Base-by-base conservation (phyloP, 35 echinoderm and acorn worm species). In the Eucidaris tribuloides region DNA sequence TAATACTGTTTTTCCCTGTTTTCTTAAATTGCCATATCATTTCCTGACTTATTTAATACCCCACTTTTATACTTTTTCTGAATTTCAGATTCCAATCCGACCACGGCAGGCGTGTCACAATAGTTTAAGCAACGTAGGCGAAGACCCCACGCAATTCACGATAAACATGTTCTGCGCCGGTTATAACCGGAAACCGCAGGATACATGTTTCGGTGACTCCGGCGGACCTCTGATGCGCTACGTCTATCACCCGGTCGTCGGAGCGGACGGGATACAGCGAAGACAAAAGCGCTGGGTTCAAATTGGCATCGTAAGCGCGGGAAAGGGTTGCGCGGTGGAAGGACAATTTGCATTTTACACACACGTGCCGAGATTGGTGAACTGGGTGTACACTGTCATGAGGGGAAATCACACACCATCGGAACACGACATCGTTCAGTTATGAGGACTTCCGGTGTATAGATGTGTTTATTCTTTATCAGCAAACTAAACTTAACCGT, bases 151-250 rank as follows among this genome's bases (percentile, higher is more conserved):
- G 23, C 94, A 92, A 58, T 97, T 93, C 35, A 93, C 94, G 1
- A 48, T 62, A 23, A 82, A 74, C 60, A 89, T 97, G 89, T 97
- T 97, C 55, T 97, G 94, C 39, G 94, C 94, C 7, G 94, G 94
- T 25, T 93, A 89, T 79, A 90, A 84, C 4, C 80, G 86, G 18
- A 89, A 89, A 43, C 80, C 39, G 19, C 43, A 58, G 34, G 94
- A 97, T 41, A 86, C 94, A 19, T 97, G 94, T 83, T 93, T 90
- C 65, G 90, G 94, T 17, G 94, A 97, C 49, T 97, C 94, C 3
- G 94, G 94, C 42, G 94, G 94, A 50, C 94, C 94, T 5, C 76
- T 97, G 48, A 93, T 97, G 90, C 46, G 94, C 1, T 84, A 89
- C 49, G 35, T 97, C 3, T 46, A 63, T 18, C 20, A 46, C 24